Conservation (phyloP, 2,797 vertebrate genomes). For the Bryconaethiops microstoma region DNA sequence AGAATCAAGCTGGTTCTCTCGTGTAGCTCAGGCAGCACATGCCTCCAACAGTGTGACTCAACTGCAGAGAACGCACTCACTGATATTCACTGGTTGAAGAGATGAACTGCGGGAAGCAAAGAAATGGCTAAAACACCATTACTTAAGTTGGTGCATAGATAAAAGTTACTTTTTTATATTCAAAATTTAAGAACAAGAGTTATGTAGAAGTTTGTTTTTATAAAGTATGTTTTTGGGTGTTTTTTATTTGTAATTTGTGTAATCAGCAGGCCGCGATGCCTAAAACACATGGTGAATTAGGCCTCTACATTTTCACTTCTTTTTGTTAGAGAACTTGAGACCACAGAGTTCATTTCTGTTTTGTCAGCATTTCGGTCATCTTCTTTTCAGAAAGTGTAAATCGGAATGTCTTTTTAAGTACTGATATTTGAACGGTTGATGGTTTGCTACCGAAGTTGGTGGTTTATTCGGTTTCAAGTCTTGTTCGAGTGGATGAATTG, state of each 20-base stretch:
- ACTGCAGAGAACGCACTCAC: background rate
- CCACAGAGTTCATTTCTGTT: background rate
- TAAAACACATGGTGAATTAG: background rate
- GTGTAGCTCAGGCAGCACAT: conserved; percentile 75
- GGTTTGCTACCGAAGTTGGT: background rate
- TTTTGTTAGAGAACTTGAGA: background rate
- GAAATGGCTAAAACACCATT: background rate
- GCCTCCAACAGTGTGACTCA: background rate
- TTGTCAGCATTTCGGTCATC: conserved; percentile 4
- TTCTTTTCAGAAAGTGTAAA: background rate
- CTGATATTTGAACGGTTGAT: background rate
- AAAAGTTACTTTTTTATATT: conserved; percentile 41
- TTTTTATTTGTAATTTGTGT: conserved; percentile 2
- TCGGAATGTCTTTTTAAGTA: background rate
- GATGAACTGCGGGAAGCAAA: background rate
- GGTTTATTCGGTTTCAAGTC: conserved; percentile 1
- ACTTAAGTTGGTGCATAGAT: background rate
- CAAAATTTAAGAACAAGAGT: background rate
- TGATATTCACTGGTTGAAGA: background rate
- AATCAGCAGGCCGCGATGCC: conserved; percentile 9
- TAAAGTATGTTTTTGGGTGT: conserved; percentile 1
- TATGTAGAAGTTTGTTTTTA: conserved; percentile 27
- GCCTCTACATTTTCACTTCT: background rate
- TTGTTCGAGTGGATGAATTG: conserved; percentile 7
- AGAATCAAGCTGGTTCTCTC: conserved; percentile 90